These are phyloP conservation scores for Oryzias curvinotus DNA, from an alignment of 2,113 vertebrate genomes.

Conservation along the genomic window DNA sequence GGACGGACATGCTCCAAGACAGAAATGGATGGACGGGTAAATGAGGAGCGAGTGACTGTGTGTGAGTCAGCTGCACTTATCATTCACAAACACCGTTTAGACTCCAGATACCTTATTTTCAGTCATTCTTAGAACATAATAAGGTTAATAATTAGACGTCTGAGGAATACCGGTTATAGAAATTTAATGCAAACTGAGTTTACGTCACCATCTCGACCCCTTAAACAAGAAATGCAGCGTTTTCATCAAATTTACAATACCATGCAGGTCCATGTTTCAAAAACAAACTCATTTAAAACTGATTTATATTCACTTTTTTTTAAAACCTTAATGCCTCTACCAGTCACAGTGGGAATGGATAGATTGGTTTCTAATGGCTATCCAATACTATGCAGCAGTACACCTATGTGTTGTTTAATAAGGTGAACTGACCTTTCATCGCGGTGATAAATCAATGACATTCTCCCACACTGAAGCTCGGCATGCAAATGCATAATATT, in stretches of 20 bases:
- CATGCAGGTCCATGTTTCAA: slow-evolving; percentile 30
- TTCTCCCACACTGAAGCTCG: slow-evolving; percentile 52
- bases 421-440: slow-evolving; percentile 74
- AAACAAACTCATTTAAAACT: slow-evolving; percentile 64
- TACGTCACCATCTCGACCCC: not conserved
- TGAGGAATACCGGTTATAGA: not conserved
- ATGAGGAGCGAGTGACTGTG: slow-evolving; percentile 31
- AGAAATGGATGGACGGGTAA: slow-evolving; percentile 28
- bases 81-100: slow-evolving; percentile 1
- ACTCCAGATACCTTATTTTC: slow-evolving; percentile 17
- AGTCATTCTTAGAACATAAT: slow-evolving; percentile 10
- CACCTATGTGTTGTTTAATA: slow-evolving; percentile 76
- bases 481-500: slow-evolving; percentile 71
- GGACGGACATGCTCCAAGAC: slow-evolving; percentile 27
- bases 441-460: slow-evolving; percentile 75
- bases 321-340: slow-evolving; percentile 52
- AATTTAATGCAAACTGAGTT: slow-evolving; percentile 3
- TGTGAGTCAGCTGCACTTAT: slow-evolving; percentile 36
- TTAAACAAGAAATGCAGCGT: slow-evolving; percentile 14
- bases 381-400: slow-evolving; percentile 67
- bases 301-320: slow-evolving; percentile 62
- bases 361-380: slow-evolving; percentile 76
- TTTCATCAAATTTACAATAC: slow-evolving; percentile 18
- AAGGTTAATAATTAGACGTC: slow-evolving; percentile 19
- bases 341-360: slow-evolving; percentile 62